A percentile compares a stretch with the other conserved stretches of the same genome.
Conservation (phyloP, 2,113 vertebrate species). For the Pantherophis guttatus region DNA sequence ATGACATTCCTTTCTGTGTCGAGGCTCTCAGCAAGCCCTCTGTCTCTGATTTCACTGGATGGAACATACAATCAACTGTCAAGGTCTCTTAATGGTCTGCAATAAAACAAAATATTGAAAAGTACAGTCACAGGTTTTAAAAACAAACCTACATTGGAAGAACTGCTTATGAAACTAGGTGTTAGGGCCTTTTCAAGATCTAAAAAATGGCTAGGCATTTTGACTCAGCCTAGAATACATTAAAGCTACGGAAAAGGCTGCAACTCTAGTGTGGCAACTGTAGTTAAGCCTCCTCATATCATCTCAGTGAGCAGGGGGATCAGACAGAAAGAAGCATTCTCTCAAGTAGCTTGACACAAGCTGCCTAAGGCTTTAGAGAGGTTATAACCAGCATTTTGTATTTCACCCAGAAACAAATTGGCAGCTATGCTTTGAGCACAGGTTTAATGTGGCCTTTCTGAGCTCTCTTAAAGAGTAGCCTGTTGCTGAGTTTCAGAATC, state of each 20-base stretch:
- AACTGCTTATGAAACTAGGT: background rate
- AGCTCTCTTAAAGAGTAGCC: background rate
- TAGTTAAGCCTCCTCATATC: background rate
- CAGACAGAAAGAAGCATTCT: background rate
- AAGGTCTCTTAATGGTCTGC: background rate
- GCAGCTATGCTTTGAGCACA: background rate
- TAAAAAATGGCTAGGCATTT: background rate
- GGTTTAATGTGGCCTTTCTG: background rate
- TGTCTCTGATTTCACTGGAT: background rate
- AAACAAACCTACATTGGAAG: background rate
- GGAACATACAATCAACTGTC: background rate
- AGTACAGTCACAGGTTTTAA: background rate
- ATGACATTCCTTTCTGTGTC: background rate
- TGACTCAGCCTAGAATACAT: background rate
- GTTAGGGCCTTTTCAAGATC: background rate
- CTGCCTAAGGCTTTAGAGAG: background rate
- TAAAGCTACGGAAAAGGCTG: background rate
- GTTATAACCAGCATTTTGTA: background rate
- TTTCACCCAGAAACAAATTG: background rate
- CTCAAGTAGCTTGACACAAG: background rate
- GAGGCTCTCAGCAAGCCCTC: background rate
- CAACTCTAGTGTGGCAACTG: background rate
- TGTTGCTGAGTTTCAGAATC: background rate
- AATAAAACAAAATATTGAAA: background rate
- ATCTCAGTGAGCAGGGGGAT: background rate